Conservation (phyloP, 2,113 vertebrate species). For the Hucho hucho region DNA sequence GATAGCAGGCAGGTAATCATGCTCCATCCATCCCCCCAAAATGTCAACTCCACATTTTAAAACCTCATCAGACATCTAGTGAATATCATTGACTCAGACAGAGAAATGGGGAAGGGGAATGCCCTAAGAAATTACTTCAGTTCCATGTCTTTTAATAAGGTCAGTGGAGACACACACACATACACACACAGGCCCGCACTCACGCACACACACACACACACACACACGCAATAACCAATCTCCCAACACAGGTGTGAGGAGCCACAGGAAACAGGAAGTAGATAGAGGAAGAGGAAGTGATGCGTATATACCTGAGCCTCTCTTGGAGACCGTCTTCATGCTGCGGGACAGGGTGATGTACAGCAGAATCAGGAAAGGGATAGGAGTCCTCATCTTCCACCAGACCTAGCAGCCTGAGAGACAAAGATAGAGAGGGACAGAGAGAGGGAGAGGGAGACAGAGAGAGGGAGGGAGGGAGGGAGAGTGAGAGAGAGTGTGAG, state of each 20-base stretch:
- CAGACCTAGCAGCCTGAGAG: constrained; percentile 59
- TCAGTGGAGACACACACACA: background rate
- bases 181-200: constrained; percentile 1
- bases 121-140: constrained; percentile 18
- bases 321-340: constrained; percentile 71
- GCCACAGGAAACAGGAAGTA: background rate
- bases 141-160: constrained; percentile 2
- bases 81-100: background rate
- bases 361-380: constrained; percentile 71
- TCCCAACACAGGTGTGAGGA: background rate
- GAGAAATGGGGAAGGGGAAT: background rate
- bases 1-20: constrained; percentile 17
- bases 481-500: background rate
- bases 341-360: constrained; percentile 66
- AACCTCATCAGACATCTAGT: constrained; percentile 7
- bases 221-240: background rate
- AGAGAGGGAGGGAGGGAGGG: background rate
- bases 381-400: constrained; percentile 74
- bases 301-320: constrained; percentile 68
- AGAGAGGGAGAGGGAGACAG: background rate
- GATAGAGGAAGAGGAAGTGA: background rate
- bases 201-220: constrained; percentile 10
- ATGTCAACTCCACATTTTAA: constrained; percentile 12
- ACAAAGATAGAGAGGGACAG: background rate
- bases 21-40: constrained; percentile 1